Conservation (phyloP, 2,888 invertebrate species). For the Mimas tiliae region DNA sequence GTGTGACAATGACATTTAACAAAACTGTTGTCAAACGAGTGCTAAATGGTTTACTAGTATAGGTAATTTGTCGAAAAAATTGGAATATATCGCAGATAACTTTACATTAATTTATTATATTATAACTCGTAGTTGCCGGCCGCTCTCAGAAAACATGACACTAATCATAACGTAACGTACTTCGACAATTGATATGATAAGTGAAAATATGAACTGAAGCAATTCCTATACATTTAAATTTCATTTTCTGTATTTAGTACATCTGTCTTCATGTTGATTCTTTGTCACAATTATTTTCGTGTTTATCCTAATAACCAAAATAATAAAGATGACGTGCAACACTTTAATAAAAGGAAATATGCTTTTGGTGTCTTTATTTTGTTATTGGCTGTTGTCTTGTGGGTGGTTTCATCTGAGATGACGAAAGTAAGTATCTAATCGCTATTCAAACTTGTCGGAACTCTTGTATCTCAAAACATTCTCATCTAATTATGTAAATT, state of each 20-base stretch:
- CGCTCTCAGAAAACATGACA: not conserved
- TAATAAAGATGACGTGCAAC: constrained; percentile 68
- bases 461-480: not conserved
- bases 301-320: constrained; percentile 70
- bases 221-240: constrained; percentile 1
- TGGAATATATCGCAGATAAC: not conserved
- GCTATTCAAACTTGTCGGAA: not conserved
- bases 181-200: not conserved
- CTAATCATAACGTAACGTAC: not conserved
- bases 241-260: constrained; percentile 34
- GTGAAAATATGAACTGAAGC: constrained; percentile 4
- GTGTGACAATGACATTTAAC: not conserved
- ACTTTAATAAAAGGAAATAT: constrained; percentile 80
- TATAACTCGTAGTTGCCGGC: not conserved
- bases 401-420: constrained; percentile 97
- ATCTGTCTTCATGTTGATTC: constrained; percentile 77
- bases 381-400: constrained; percentile 95
- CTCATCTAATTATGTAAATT: not conserved
- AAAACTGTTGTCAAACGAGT: constrained; percentile 10
- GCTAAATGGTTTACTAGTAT: not conserved
- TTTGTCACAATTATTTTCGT: constrained; percentile 80
- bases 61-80: constrained; percentile 3
- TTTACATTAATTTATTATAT: not conserved
- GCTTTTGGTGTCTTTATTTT: constrained; percentile 94
- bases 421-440: constrained; percentile 89